A percentile compares a stretch with the other conserved stretches of the same genome.
Evolutionary conservation across 1,140 invertebrate genomes (phyloP).

Genomic region (Macrostomum lignano): DNA sequence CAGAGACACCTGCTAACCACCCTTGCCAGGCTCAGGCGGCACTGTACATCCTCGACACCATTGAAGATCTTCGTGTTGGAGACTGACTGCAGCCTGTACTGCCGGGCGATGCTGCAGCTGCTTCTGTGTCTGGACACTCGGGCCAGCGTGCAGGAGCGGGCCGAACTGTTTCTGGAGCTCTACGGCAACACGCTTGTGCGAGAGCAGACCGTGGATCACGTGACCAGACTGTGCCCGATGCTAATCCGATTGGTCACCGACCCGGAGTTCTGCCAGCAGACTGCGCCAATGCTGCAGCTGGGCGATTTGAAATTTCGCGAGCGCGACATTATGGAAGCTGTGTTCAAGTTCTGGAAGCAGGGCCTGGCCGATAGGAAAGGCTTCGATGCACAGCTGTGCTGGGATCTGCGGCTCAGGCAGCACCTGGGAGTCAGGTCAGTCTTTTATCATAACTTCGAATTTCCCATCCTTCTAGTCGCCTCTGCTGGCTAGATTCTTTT

Average conservation of each 20-base stretch:
- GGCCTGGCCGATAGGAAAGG: conserved; percentile 26
- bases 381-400: conserved; percentile 37
- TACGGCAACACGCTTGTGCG: conserved; percentile 48
- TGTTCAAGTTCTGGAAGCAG: conserved; percentile 46
- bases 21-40: too few relatives aligned
- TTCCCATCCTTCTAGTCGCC: too few relatives aligned
- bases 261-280: neutral
- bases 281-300: conserved; percentile 33
- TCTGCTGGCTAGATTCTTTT: too few relatives aligned
- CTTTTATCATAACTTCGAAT: too few relatives aligned
- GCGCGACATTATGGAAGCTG: conserved; percentile 45
- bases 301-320: conserved; percentile 43
- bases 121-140: too few relatives aligned
- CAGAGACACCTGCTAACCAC: too few relatives aligned
- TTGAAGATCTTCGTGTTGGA: too few relatives aligned
- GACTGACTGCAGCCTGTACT: too few relatives aligned
- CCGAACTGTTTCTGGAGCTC: conserved; percentile 42
- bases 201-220: conserved; percentile 42
- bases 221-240: conserved; percentile 34
- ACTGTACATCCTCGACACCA: too few relatives aligned
- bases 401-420: conserved; percentile 35
- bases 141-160: too few relatives aligned
- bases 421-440: conserved; percentile 36
- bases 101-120: too few relatives aligned
- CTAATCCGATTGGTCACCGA: conserved; percentile 17